Percentiles rank a stretch among this genome's conserved stretches.
Conservation (phyloP, 2,797 vertebrate species). For the Dryobates pubescens region DNA sequence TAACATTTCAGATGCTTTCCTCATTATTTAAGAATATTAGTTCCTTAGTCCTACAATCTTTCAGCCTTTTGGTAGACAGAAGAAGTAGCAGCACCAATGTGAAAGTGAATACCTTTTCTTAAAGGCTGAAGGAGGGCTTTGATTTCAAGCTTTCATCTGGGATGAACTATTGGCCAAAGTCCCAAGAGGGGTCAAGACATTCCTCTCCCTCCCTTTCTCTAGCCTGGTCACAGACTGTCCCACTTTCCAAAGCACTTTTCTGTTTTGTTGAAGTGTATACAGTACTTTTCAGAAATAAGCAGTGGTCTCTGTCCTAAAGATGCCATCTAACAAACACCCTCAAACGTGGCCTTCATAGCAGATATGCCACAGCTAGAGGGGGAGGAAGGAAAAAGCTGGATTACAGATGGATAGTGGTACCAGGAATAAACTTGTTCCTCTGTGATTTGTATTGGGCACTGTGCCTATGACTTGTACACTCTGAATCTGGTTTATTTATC, state of each 20-base stretch:
- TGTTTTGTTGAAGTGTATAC: not conserved
- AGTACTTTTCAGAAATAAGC: slow-evolving; percentile 33
- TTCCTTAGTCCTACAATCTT: not conserved
- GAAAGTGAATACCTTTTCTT: not conserved
- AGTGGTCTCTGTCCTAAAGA: not conserved
- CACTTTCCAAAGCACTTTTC: not conserved
- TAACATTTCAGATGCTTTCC: not conserved
- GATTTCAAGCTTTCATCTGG: not conserved
- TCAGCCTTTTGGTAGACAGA: not conserved
- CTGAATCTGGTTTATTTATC: slow-evolving; percentile 64
- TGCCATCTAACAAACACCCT: not conserved
- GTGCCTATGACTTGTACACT: slow-evolving; percentile 49
- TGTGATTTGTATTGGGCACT: slow-evolving; percentile 59
- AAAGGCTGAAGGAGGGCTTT: slow-evolving; percentile 1
- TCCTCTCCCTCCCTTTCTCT: not conserved
- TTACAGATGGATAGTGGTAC: not conserved
- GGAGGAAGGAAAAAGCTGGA: not conserved
- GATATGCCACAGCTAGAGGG: not conserved
- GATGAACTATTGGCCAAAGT: slow-evolving; percentile 18
- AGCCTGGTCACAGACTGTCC: not conserved
- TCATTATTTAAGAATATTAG: not conserved
- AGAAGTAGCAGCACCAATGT: not conserved
- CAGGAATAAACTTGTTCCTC: slow-evolving; percentile 53
- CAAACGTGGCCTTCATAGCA: not conserved
- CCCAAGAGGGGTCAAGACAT: not conserved